Percentiles rank a stretch among this genome's conserved stretches.
These are phyloP conservation scores for Dicerorhinus sumatrensis DNA, from an alignment of 2,113 vertebrate genomes.

Conservation along the genomic window DNA sequence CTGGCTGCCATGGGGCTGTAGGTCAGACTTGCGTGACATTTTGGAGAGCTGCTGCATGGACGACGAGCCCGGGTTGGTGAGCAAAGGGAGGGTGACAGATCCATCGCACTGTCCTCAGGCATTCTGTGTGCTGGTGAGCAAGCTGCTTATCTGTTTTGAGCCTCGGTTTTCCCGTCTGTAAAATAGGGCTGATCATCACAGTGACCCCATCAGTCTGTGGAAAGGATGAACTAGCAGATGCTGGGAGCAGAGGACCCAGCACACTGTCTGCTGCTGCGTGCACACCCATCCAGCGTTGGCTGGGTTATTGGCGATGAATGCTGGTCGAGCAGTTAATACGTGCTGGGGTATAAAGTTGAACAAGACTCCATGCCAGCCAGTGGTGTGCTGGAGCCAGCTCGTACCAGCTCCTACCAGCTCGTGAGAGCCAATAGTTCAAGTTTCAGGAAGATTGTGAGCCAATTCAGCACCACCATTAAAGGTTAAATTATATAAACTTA, in stretches of 20 bases:
- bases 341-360: accelerated
- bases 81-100: accelerated
- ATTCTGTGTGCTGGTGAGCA: accelerated
- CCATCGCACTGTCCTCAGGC: accelerated
- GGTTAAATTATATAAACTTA: not conserved
- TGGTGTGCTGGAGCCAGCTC: accelerated
- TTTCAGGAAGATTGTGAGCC: not conserved
- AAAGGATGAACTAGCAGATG: not conserved
- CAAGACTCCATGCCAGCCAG: not conserved
- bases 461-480: too few relatives aligned
- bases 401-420: accelerated
- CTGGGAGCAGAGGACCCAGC: not conserved
- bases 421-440: not conserved
- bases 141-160: accelerated
- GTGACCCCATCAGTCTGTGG: accelerated
- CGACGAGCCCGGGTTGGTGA: accelerated
- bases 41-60: accelerated
- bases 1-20: accelerated
- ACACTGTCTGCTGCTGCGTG: accelerated
- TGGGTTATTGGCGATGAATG: not conserved
- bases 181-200: not conserved
- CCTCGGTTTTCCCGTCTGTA: not conserved
- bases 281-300: accelerated
- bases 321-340: accelerated
- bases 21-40: accelerated